Evolutionary conservation across 1,140 invertebrate species (phyloP), one percentile per base, ranked within the genome.

Genomic region (Pissodes strobi): DNA sequence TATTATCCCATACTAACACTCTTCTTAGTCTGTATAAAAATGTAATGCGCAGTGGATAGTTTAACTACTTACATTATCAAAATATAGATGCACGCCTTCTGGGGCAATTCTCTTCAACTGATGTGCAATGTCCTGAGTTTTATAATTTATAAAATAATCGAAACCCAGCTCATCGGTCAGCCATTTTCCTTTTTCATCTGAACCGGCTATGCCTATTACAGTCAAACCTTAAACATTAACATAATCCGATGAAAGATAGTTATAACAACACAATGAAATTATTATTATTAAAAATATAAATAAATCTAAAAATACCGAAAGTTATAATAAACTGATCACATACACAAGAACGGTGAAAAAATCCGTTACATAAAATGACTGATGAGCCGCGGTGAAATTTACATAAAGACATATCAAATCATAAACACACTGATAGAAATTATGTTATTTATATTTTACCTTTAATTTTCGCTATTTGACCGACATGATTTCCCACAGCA

Each of bases 21-120:
- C n/a, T n/a, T n/a, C n/a, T n/a, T n/a, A n/a, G n/a, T n/a, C n/a
- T n/a, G n/a, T n/a, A n/a, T n/a, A n/a, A n/a, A n/a, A n/a, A n/a
- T n/a, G n/a, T n/a, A n/a, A n/a, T n/a, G n/a, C n/a, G n/a, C n/a
- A n/a, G n/a, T n/a, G n/a, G n/a, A n/a, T n/a, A n/a, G n/a, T n/a
- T n/a, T n/a, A n/a, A n/a, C n/a, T n/a, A n/a, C n/a, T n/a, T 49
- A 89, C 88, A 77, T 90, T 90, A 71, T 90, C 88, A 78, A 90
- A 90, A 69, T 89, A 90, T 64, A 86, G 86, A 67, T 90, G 86
- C 1, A 90, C 76, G 21, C 86, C 87, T 18, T 87, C 78, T 0
- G 88, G 87, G n/a, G 87, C 88, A 23, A 76, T 79, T 74, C 86
- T 78, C 66, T 80, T 84, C 9, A 91, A 76, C 30, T 78, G 81